These are phyloP conservation scores for Xylota segnis DNA, from an alignment of 2,888 invertebrate species.

Conservation along the genomic window DNA sequence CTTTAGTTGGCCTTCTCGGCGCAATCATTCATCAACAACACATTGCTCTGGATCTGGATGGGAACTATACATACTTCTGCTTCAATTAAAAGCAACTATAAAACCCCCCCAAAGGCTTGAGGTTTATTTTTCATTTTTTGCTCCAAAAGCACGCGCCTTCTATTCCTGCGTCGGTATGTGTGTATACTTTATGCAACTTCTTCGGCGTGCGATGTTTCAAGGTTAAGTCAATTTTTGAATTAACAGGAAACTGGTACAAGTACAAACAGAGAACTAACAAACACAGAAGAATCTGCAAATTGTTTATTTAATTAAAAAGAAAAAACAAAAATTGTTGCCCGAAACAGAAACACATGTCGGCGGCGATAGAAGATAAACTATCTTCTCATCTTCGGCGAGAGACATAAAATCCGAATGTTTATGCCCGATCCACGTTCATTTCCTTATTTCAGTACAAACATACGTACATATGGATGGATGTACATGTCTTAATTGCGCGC, in stretches of 20 bases:
- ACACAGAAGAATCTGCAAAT: slow-evolving; percentile 46
- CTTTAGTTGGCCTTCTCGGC: slow-evolving; percentile 27
- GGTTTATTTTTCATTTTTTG: slow-evolving; percentile 8
- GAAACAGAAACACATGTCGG: slow-evolving; percentile 41
- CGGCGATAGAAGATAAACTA: slow-evolving; percentile 32
- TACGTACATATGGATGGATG: too few species aligned
- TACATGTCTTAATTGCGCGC: slow-evolving; percentile 3
- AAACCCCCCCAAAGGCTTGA: neutral
- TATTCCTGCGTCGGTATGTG: neutral
- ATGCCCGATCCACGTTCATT: slow-evolving; percentile 1
- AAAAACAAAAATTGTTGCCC: slow-evolving; percentile 35
- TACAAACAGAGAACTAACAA: slow-evolving; percentile 29
- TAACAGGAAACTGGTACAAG: slow-evolving; percentile 58
- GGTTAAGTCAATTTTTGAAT: slow-evolving; percentile 62
- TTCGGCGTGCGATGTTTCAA: slow-evolving; percentile 42
- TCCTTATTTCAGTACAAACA: neutral
- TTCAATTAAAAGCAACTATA: neutral
- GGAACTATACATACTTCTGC: slow-evolving; percentile 26
- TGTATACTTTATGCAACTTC: slow-evolving; percentile 42
- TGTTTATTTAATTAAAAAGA: slow-evolving; percentile 65
- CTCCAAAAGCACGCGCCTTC: slow-evolving; percentile 48
- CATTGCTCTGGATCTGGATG: slow-evolving; percentile 24
- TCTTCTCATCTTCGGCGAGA: slow-evolving; percentile 3
- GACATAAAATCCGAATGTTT: slow-evolving; percentile 34
- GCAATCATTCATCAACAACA: slow-evolving; percentile 32